Base-by-base conservation (phyloP, 2,888 invertebrate genomes). In the Scaptomyza flava region DNA sequence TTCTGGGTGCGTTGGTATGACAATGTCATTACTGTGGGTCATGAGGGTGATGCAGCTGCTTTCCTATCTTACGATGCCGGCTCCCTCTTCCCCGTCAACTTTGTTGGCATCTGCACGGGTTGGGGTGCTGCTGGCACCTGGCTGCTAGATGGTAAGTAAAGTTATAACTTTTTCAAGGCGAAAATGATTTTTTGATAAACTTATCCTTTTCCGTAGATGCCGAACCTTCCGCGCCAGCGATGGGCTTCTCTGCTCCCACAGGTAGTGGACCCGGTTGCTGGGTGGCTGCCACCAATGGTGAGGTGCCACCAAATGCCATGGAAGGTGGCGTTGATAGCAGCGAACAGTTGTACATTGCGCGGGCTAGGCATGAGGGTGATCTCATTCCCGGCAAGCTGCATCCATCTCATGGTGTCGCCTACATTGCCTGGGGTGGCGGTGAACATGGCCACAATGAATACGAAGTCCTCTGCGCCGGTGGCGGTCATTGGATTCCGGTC, bases 1-100 rank as follows among this genome's bases (percentile, higher is more conserved):
- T 97, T 97, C 93, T 97, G 97, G 97, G 93, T 97, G 48, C 94
- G 96, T 84, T 97, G 96, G 95, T 94, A 94, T 77, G 93, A 94
- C 79, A 95, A 94, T 71, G 93, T 94, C 38, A 92, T 96, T 67
- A 94, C 94, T 8, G 95, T 95, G 9, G 96, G 96, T n/a, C 94
- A 93, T 54, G 96, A 96, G 79, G 94, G 95, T 34, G 95, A 96
- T 86, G 93, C 93, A 12, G 93, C 94, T 9, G 95, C 97, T 0
- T 96, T 97, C 92, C 91, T 97, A 75, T 93, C 94, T 11, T 96
- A 95, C 93, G 92, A 94, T 33, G 96, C 97, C 87, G 94, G 95
- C 1, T 94, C 95, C 72, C 94, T 95, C 5, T 94, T 96, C 90
- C 94, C 94, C 11, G 94, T 97, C 61, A 94, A 94, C 69, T 95